Conservation (phyloP, 1,140 invertebrate genomes). For the Teleogryllus occipitalis region DNA sequence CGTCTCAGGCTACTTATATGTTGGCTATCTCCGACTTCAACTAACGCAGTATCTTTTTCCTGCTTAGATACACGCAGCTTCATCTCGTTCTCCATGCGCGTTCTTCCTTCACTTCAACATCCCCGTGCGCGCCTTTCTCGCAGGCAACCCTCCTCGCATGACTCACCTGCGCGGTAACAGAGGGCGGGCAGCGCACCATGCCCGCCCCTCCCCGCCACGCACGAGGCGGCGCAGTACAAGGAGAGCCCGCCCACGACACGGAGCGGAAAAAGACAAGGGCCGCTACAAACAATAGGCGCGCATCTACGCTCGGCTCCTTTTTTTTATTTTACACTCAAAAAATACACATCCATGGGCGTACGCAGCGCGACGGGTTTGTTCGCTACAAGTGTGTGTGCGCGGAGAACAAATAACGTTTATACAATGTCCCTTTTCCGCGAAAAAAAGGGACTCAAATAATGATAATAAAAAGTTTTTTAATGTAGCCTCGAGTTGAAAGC, state of each 20-base stretch:
- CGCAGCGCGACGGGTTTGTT: not conserved
- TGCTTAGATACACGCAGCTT: too few species aligned
- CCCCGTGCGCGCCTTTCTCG: too few species aligned
- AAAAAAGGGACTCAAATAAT: slow-evolving; percentile 5
- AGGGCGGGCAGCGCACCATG: too few species aligned
- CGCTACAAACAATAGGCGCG: not conserved
- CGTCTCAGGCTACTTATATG: too few species aligned
- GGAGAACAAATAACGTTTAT: slow-evolving; percentile 1
- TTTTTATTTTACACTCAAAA: not conserved
- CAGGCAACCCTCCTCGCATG: too few species aligned
- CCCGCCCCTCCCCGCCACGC: too few species aligned
- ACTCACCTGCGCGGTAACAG: too few species aligned
- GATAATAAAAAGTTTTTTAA: slow-evolving; percentile 6
- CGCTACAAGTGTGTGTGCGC: not conserved
- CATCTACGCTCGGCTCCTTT: not conserved
- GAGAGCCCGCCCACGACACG: not conserved
- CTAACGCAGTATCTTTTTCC: too few species aligned
- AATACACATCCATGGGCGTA: not conserved
- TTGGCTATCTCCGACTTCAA: too few species aligned
- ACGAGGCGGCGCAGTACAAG: not conserved
- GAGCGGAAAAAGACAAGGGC: not conserved
- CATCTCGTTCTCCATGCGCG: too few species aligned
- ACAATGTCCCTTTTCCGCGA: not conserved
- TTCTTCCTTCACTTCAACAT: too few species aligned
- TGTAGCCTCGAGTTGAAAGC: slow-evolving; percentile 3